These are phyloP conservation scores for Hippoglossus hippoglossus DNA, from an alignment of 2,797 vertebrate species.

Conservation along the genomic window DNA sequence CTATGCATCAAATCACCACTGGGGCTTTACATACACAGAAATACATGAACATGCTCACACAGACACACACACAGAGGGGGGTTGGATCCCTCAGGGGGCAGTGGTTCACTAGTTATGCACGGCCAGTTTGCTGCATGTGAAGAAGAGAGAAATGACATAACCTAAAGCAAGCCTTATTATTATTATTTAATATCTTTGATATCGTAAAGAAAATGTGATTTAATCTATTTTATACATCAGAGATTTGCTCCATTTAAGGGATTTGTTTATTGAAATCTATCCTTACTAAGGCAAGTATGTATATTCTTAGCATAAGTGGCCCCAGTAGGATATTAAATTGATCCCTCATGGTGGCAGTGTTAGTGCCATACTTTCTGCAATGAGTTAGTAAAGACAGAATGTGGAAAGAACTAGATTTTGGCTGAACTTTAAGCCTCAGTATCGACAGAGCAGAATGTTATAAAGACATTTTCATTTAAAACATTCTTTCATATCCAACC, in stretches of 20 bases:
- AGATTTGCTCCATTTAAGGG: constrained; percentile 32
- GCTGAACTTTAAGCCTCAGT: constrained; percentile 17
- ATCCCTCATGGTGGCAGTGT: constrained; percentile 52
- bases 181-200: background rate
- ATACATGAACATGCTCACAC: constrained; percentile 15
- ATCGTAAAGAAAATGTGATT: constrained; percentile 9
- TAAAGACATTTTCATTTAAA: constrained; percentile 8
- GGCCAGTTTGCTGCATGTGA: constrained; percentile 57
- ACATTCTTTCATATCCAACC: background rate
- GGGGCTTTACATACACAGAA: constrained; percentile 38
- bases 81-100: constrained; percentile 53
- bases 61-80: background rate
- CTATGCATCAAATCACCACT: constrained; percentile 45
- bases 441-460: background rate
- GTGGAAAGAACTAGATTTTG: constrained; percentile 24
- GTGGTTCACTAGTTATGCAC: constrained; percentile 44
- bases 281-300: constrained; percentile 36
- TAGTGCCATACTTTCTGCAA: constrained; percentile 3
- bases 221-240: constrained; percentile 16
- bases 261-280: constrained; percentile 58
- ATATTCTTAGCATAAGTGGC: constrained; percentile 59
- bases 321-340: constrained; percentile 60
- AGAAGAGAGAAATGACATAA: constrained; percentile 12
- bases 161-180: constrained; percentile 13
- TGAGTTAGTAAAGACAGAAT: constrained; percentile 27